Evolutionary conservation across 2,797 vertebrate genomes (phyloP).

Genomic region (Synanceia verrucosa): DNA sequence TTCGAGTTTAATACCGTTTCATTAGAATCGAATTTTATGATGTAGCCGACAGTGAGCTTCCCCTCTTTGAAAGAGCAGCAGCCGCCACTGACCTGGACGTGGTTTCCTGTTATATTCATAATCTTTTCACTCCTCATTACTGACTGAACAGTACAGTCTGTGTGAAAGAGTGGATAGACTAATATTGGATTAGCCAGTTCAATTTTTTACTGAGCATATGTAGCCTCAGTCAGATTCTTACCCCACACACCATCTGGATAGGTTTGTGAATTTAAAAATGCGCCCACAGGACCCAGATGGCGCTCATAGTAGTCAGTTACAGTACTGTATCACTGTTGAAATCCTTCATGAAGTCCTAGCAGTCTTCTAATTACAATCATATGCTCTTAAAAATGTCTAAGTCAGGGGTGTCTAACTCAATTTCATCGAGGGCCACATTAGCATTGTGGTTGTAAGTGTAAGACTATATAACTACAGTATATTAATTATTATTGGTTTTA

Average conservation of each 20-base stretch:
- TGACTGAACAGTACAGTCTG: neutral
- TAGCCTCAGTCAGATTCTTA: slow-evolving; percentile 12
- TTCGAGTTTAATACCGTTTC: too few species aligned
- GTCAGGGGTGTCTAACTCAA: too few species aligned
- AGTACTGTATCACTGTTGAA: neutral
- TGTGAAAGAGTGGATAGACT: neutral
- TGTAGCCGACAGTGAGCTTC: too few species aligned
- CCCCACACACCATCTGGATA: slow-evolving; percentile 38
- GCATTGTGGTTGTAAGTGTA: too few species aligned
- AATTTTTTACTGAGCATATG: slow-evolving; percentile 11
- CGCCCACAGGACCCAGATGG: slow-evolving; percentile 37
- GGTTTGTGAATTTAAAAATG: neutral
- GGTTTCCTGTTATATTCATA: too few species aligned
- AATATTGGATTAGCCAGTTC: slow-evolving; percentile 13
- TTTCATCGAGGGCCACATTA: too few species aligned
- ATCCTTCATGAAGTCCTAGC: neutral
- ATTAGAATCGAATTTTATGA: too few species aligned
- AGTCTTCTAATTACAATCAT: neutral
- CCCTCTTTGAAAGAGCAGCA: too few species aligned
- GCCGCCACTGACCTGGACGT: too few species aligned
- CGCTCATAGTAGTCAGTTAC: slow-evolving; percentile 2
- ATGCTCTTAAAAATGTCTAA: neutral
- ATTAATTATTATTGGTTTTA: too few species aligned
- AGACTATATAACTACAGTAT: too few species aligned
- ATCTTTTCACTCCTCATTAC: neutral